Evolutionary conservation across 2,113 vertebrate species (phyloP).

Genomic region (Spheniscus mendiculus): DNA sequence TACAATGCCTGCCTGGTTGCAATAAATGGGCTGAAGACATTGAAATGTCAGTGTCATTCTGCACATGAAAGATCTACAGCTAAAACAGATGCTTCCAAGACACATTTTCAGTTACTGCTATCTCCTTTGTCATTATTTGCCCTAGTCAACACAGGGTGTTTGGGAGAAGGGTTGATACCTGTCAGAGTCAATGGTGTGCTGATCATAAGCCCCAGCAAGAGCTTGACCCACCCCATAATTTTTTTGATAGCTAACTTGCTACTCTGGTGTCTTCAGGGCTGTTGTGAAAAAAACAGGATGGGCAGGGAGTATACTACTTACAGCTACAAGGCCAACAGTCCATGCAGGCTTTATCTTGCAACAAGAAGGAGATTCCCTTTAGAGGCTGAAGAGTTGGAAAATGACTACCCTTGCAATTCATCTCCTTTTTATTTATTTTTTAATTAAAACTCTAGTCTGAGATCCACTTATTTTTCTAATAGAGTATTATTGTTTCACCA

Average conservation of each 20-base stretch:
- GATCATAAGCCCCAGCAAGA: not conserved
- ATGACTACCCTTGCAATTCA: not conserved
- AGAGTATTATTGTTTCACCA: not conserved
- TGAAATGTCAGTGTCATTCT: not conserved
- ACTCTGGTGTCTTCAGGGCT: not conserved
- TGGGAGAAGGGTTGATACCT: not conserved
- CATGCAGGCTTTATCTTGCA: not conserved
- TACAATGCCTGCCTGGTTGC: not conserved
- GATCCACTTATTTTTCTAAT: not conserved
- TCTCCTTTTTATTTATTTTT: not conserved
- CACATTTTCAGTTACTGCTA: rapidly evolving
- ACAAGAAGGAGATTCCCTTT: not conserved
- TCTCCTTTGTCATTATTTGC: not conserved
- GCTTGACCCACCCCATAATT: not conserved
- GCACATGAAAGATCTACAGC: not conserved
- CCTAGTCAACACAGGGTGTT: not conserved
- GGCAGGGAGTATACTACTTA: not conserved
- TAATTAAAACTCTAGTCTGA: not conserved
- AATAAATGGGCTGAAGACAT: not conserved
- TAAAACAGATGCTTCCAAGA: not conserved
- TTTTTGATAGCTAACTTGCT: not conserved
- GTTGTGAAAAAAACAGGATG: rapidly evolving
- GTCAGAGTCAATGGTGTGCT: not conserved
- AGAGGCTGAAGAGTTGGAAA: not conserved
- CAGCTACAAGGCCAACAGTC: not conserved